A percentile compares a stretch with the other conserved stretches of the same genome.
Evolutionary conservation across 1,140 invertebrate genomes (phyloP).

Genomic region (Listronotus oregonensis): DNA sequence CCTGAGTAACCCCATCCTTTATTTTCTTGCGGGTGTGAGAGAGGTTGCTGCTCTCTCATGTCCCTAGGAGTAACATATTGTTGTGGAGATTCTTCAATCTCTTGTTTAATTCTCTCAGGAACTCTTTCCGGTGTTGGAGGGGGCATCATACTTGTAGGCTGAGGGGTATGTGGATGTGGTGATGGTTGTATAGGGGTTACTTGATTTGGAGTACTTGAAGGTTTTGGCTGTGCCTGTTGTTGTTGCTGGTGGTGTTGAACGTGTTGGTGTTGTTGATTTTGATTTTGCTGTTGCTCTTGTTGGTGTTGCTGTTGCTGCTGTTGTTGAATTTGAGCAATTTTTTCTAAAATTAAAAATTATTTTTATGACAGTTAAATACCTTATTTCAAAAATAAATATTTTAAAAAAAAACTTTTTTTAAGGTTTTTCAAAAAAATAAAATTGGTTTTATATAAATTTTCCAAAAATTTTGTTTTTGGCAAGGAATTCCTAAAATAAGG

Average conservation of each 20-base stretch:
- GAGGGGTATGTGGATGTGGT: slow-evolving; percentile 9
- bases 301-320: slow-evolving; percentile 36
- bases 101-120: slow-evolving; percentile 45
- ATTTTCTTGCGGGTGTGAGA: slow-evolving; percentile 62
- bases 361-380: no score
- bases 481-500: no score
- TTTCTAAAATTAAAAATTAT: slow-evolving; percentile 44
- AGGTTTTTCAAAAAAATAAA: no score
- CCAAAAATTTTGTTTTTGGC: no score
- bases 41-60: slow-evolving; percentile 41
- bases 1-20: slow-evolving; percentile 76
- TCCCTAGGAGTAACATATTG: slow-evolving; percentile 33
- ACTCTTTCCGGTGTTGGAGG: slow-evolving; percentile 33
- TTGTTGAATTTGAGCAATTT: slow-evolving; percentile 45
- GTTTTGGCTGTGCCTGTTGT: slow-evolving; percentile 10
- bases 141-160: not conserved
- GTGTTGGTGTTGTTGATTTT: slow-evolving; percentile 1
- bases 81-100: slow-evolving; percentile 43
- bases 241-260: slow-evolving; percentile 4
- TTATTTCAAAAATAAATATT: no score
- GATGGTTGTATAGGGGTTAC: not conserved
- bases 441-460: no score
- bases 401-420: no score
- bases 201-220: slow-evolving; percentile 16
- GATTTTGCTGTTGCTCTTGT: slow-evolving; percentile 14